phyloP scores from a whole-genome alignment of 2,888 invertebrate genomes.

The Hyalella azteca region DNA sequence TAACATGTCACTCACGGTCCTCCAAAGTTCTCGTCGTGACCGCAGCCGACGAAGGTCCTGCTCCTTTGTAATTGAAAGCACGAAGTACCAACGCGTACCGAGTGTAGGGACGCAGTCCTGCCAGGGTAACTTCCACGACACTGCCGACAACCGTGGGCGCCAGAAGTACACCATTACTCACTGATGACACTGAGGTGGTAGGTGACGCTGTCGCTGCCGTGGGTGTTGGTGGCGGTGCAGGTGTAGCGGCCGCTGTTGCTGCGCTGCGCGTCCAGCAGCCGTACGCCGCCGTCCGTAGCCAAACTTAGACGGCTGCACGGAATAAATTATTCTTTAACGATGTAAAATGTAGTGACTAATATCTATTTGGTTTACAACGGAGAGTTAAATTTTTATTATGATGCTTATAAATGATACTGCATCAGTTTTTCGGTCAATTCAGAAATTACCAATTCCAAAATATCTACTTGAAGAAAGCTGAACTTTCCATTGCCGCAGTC shows the following conservation, averaged over 20 bases:
- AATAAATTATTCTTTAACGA: too few relatives aligned
- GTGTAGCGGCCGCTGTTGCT: slow-evolving; percentile 49
- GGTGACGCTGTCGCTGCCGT: slow-evolving; percentile 48
- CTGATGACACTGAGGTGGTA: slow-evolving; percentile 53
- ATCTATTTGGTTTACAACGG: too few relatives aligned
- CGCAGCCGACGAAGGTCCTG: slow-evolving; percentile 52
- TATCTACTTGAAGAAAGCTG: too few relatives aligned
- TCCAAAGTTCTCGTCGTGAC: slow-evolving; percentile 52
- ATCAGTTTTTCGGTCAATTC: too few relatives aligned
- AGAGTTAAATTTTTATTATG: too few relatives aligned
- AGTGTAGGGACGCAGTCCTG: slow-evolving; percentile 48
- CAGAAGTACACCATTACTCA: slow-evolving; percentile 37
- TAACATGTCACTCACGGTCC: slow-evolving; percentile 59
- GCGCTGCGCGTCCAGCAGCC: slow-evolving; percentile 45
- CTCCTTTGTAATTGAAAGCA: slow-evolving; percentile 53
- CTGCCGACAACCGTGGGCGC: slow-evolving; percentile 31
- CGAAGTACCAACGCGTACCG: slow-evolving; percentile 54
- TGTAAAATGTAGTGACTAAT: too few relatives aligned
- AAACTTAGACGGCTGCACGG: slow-evolving; percentile 37
- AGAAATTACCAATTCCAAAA: too few relatives aligned
- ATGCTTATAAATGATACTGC: too few relatives aligned
- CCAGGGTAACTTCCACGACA: slow-evolving; percentile 43
- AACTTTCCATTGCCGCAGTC: too few relatives aligned
- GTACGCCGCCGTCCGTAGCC: slow-evolving; percentile 44
- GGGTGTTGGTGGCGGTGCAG: slow-evolving; percentile 52